Base-by-base conservation (phyloP, 23 tunicate genomes). In the Diplosoma virens region DNA sequence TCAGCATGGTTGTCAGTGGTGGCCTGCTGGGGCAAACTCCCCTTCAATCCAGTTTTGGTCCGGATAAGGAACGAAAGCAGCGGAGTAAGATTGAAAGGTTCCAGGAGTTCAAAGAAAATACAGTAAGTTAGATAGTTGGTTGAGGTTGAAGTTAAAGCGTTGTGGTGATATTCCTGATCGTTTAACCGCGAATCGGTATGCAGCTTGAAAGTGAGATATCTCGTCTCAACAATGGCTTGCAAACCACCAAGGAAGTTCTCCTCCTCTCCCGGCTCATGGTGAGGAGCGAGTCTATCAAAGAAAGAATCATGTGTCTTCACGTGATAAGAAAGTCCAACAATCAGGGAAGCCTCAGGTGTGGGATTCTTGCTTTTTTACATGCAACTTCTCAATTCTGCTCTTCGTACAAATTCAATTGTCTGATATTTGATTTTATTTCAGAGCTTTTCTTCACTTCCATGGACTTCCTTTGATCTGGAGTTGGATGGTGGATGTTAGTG, bases 401-500 rank as follows among this genome's bases (percentile, higher is more conserved):
- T n/a, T n/a, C n/a, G n/a, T n/a, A n/a, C n/a, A n/a, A n/a, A n/a
- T n/a, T n/a, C n/a, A n/a, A n/a, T n/a, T n/a, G n/a, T n/a, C n/a
- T n/a, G n/a, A n/a, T n/a, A n/a, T n/a, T n/a, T n/a, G n/a, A n/a
- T n/a, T n/a, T n/a, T 23, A 31, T 66, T 63, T 16, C 64, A 87
- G 95, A 47, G 66, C 88, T 1, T 92, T 92, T 48, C 81, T 92
- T 25, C 87, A 78, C 25, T 70, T 85, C 48, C 93, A 92, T 58
- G 97, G 97, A 0, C 77, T 92, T 18, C 59, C 97, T 0, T 50
- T 92, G 0, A 45, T 92, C 9, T 92, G 97, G 97, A 92, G 92
- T 37, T 92, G 97, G 97, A 92, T 92, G 97, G 92, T 92, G 30
- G 97, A 92, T 75, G 36, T 76, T 1, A 23, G 59, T 11, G 71